These are phyloP conservation scores for Eupithecia subfuscata DNA, from an alignment of 2,888 invertebrate species.

Conservation along the genomic window DNA sequence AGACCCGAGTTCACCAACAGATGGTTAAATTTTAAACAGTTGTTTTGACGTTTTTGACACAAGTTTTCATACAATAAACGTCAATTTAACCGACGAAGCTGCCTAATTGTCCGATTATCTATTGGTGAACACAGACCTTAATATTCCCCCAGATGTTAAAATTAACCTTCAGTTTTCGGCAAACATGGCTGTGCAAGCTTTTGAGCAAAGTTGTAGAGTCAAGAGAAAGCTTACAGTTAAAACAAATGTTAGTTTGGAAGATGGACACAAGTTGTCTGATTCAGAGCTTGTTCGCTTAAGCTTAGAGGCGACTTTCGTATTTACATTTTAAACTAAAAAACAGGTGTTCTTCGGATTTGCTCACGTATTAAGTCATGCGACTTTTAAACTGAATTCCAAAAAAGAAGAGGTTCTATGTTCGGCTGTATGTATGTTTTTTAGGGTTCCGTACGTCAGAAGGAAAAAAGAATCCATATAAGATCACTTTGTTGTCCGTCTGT, in stretches of 20 bases:
- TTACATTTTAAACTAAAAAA: background rate
- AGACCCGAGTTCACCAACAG: too few relatives aligned
- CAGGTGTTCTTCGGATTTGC: background rate
- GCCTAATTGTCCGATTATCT: too few relatives aligned
- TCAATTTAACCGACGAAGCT: too few relatives aligned
- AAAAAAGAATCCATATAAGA: too few relatives aligned
- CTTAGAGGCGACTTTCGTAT: background rate
- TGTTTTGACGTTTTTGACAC: too few relatives aligned
- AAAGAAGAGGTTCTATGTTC: too few relatives aligned
- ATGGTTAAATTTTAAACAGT: too few relatives aligned
- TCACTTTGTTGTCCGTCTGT: too few relatives aligned
- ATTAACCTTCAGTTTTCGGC: constrained; percentile 35
- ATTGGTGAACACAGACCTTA: too few relatives aligned
- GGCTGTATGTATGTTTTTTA: too few relatives aligned
- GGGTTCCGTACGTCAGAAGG: too few relatives aligned
- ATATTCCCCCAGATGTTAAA: constrained; percentile 30
- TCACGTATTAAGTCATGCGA: background rate
- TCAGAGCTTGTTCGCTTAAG: constrained; percentile 24
- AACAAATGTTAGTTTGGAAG: constrained; percentile 42
- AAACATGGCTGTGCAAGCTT: constrained; percentile 40
- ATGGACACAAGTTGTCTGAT: constrained; percentile 35
- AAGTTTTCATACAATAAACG: too few relatives aligned
- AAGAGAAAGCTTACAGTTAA: constrained; percentile 44
- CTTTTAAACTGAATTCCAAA: background rate
- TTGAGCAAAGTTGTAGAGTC: constrained; percentile 38